A percentile compares a stretch with the other conserved stretches of the same genome.
phyloP scores from a whole-genome alignment of 2,113 vertebrate species.

The Ceuthmochares aereus region DNA sequence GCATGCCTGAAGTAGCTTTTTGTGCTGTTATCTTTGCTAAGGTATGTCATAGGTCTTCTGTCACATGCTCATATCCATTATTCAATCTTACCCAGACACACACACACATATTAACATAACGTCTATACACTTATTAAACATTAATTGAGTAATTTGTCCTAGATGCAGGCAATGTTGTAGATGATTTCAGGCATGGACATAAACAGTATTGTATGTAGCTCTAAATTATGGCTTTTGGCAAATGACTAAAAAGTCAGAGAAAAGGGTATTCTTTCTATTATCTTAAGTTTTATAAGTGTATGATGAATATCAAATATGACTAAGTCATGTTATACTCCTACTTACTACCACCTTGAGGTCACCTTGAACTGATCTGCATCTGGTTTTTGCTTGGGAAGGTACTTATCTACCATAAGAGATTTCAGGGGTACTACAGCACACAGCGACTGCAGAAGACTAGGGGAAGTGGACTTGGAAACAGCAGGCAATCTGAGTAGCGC shows the following conservation, averaged over 20 bases:
- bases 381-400: background rate
- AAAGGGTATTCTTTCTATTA: background rate
- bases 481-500: background rate
- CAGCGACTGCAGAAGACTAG: background rate
- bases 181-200: background rate
- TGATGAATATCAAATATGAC: background rate
- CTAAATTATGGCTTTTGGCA: background rate
- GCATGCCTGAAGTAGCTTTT: background rate
- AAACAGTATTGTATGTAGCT: background rate
- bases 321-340: background rate
- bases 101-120: background rate
- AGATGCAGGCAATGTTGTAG: background rate
- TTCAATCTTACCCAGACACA: background rate
- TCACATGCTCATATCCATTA: background rate
- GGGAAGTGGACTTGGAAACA: background rate
- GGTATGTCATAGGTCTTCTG: background rate
- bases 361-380: background rate
- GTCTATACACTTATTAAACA: background rate
- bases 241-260: background rate
- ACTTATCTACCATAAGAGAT: background rate
- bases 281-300: background rate
- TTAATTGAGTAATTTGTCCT: background rate
- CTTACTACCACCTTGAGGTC: background rate
- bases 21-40: background rate
- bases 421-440: background rate